Conservation (phyloP, 2,888 invertebrate genomes). For the Drosophila pegasa region DNA sequence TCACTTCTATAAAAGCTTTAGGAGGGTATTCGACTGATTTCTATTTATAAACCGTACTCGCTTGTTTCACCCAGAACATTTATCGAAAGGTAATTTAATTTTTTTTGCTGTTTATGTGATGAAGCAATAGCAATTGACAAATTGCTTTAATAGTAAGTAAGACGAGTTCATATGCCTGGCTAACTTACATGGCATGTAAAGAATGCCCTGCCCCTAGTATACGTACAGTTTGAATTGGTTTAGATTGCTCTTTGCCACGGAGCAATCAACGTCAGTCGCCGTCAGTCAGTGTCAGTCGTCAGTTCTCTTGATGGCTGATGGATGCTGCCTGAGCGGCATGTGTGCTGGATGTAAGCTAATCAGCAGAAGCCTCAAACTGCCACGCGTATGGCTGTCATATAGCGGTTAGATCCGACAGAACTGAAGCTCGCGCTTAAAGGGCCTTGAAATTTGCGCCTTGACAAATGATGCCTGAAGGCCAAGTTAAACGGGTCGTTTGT, state of each 20-base stretch:
- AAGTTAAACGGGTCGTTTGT: slow-evolving; percentile 54
- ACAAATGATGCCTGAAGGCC: slow-evolving; percentile 65
- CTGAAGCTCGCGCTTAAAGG: slow-evolving; percentile 38
- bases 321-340: slow-evolving; percentile 37
- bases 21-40: too few relatives aligned
- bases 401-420: slow-evolving; percentile 6
- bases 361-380: slow-evolving; percentile 34
- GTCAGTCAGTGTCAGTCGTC: slow-evolving; percentile 32
- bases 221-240: slow-evolving; percentile 42
- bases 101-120: too few relatives aligned
- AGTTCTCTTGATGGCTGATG: slow-evolving; percentile 45
- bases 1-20: too few relatives aligned
- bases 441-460: slow-evolving; percentile 55
- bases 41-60: too few relatives aligned
- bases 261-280: slow-evolving; percentile 62
- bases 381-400: slow-evolving; percentile 18
- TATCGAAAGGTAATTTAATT: too few relatives aligned
- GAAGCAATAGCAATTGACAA: too few relatives aligned
- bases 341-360: slow-evolving; percentile 38
- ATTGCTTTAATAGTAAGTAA: too few relatives aligned
- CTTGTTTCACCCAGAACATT: too few relatives aligned
- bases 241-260: slow-evolving; percentile 16
- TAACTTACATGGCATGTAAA: neutral
- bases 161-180: too few relatives aligned
- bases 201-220: neutral